Conservation (phyloP, 2,797 vertebrate genomes). For the Poeciliopsis infans region DNA sequence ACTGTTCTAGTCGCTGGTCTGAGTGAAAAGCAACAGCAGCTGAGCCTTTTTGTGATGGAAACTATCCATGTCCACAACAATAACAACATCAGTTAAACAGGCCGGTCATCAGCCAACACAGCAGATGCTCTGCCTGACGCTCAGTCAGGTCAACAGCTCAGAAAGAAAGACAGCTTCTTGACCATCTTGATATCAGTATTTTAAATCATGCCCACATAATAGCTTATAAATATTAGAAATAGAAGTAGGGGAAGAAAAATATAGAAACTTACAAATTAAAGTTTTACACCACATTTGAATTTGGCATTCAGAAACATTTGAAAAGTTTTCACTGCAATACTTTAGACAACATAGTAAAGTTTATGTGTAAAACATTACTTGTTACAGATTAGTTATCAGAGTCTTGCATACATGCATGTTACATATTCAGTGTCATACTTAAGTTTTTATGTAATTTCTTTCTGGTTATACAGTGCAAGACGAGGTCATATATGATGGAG, state of each 20-base stretch:
- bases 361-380: neutral
- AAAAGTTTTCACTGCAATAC: neutral
- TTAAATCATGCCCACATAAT: neutral
- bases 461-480: neutral
- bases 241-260: neutral
- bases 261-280: neutral
- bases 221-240: neutral
- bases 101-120: conserved; percentile 25
- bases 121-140: conserved; percentile 46
- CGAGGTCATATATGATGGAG: neutral
- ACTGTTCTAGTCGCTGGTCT: conserved; percentile 42
- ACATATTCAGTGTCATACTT: neutral
- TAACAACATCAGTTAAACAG: conserved; percentile 39
- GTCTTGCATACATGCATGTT: neutral
- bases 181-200: conserved; percentile 4
- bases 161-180: conserved; percentile 10
- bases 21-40: conserved; percentile 69
- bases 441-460: neutral
- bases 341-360: neutral
- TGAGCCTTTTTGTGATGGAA: conserved; percentile 53
- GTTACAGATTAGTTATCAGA: neutral
- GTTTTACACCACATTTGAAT: neutral
- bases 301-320: neutral
- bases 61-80: conserved; percentile 45
- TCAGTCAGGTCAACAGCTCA: conserved; percentile 30